Evolutionary conservation across 2,113 vertebrate genomes (phyloP), one percentile per base, ranked within the genome.

Genomic region (Nettapus auritus): DNA sequence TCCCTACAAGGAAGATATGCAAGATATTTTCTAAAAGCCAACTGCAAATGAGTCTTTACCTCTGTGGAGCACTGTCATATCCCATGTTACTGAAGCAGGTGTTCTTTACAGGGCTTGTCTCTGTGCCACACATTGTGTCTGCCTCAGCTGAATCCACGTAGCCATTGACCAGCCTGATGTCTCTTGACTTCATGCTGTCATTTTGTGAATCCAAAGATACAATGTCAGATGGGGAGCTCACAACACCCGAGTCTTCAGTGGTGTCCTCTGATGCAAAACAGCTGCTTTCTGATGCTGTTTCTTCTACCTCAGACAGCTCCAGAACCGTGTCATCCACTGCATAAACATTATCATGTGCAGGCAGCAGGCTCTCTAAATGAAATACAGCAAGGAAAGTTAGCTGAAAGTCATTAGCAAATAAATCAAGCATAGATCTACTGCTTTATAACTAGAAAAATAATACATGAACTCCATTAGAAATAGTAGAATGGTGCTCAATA

Each of bases 201-300:
- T 98, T 98, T 8, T 98, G 98, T 6, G 98, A 98, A 71, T 98
- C 98, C 95, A 98, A 97, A 14, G 98, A 98, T 6, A 98, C 89
- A 42, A 96, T 86, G 89, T 99, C 98, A 11, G 98, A 98, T 0
- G 98, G 98, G 42, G 98, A 99, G 95, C 98, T 98, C 93, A 98
- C 88, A 55, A 98, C 96, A 17, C 98, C 98, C 0, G 98, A 98
- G 96, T 99, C 98, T 91, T 99, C 99, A 0, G 97, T 98, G 50
- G 98, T 98, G 75, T 98, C 98, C 86, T 99, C 99, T 6, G 98
- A 99, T 5, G 98, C 98, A 3, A 98, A 98, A 14, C 98, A 99
- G 98, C 99, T 99, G 93, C 96, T 97, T 59, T 99, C 92, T 3
- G 99, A 99, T 21, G 95, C 83, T 0, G 98, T 99, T 96, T 99